Percentiles rank a stretch among this genome's conserved stretches.
These are phyloP conservation scores for Halisarca cf. caerulea DNA, from an alignment of 37 sponge, comb jelly and placozoan genomes.

Conservation along the genomic window DNA sequence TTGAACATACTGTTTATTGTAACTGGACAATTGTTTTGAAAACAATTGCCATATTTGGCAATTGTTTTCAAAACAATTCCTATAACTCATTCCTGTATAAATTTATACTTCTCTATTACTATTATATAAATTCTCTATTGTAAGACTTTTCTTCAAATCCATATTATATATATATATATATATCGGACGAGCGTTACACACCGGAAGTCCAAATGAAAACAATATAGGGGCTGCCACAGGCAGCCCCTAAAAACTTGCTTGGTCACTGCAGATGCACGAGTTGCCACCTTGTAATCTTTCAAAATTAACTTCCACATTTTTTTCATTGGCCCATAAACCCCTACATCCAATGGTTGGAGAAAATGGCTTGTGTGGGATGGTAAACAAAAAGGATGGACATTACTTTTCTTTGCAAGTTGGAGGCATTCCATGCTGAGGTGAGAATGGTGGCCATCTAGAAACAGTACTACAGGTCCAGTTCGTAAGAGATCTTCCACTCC, in stretches of 20 bases:
- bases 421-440: not conserved
- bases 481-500: not conserved
- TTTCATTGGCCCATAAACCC: slow-evolving; percentile 18
- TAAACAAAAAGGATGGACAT: not conserved
- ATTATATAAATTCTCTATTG: too few relatives aligned
- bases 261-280: not conserved
- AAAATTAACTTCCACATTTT: slow-evolving; percentile 8
- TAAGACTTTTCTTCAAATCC: too few relatives aligned
- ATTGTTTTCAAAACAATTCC: too few relatives aligned
- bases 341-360: slow-evolving; percentile 41
- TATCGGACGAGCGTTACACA: too few relatives aligned
- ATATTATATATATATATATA: too few relatives aligned
- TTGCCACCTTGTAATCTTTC: slow-evolving; percentile 17
- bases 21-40: too few relatives aligned
- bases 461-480: slow-evolving; percentile 6
- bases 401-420: not conserved
- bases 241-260: slow-evolving; percentile 3
- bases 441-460: slow-evolving; percentile 7
- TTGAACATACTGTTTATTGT: too few relatives aligned
- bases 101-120: too few relatives aligned
- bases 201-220: too few relatives aligned
- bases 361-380: not conserved
- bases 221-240: too few relatives aligned
- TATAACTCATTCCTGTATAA: too few relatives aligned
- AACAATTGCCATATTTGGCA: too few relatives aligned